Conservation (phyloP, 2,888 invertebrate genomes). For the Molorchus minor region DNA sequence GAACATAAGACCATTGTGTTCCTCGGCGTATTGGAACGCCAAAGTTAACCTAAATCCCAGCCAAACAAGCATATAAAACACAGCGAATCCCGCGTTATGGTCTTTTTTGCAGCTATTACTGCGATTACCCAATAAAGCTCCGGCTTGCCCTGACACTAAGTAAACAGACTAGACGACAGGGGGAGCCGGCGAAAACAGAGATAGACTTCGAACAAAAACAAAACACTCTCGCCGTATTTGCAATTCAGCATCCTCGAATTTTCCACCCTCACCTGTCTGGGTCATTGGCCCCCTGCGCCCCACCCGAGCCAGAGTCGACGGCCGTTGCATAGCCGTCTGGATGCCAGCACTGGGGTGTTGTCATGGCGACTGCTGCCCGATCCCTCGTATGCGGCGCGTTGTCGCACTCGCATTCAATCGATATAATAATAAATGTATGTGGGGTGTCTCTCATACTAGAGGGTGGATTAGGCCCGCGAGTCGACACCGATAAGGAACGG, state of each 20-base stretch:
- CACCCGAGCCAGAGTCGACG: conserved; percentile 35
- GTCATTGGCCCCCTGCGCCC: conserved; percentile 42
- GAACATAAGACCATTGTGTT: too few species aligned
- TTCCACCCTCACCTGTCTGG: conserved; percentile 48
- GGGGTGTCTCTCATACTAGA: conserved; percentile 3
- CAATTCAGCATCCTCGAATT: conserved; percentile 35
- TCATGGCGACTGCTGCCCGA: conserved; percentile 58
- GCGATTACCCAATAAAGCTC: neutral
- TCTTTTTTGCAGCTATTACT: too few species aligned
- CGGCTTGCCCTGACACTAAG: neutral
- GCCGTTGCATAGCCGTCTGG: conserved; percentile 54
- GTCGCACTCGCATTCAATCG: conserved; percentile 29
- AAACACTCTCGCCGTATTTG: conserved; percentile 32
- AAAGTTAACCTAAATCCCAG: too few species aligned
- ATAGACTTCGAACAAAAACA: conserved; percentile 15
- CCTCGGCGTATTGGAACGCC: too few species aligned
- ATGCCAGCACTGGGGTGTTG: conserved; percentile 60
- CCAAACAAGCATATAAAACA: too few species aligned
- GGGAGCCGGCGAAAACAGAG: neutral
- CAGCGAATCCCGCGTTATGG: too few species aligned
- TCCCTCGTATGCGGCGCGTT: conserved; percentile 35
- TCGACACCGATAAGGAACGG: neutral
- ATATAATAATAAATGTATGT: conserved; percentile 24
- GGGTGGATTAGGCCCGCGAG: conserved; percentile 5
- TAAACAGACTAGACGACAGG: neutral